Conservation (phyloP, 1,140 invertebrate species). For the Drosophila nebulosa region DNA sequence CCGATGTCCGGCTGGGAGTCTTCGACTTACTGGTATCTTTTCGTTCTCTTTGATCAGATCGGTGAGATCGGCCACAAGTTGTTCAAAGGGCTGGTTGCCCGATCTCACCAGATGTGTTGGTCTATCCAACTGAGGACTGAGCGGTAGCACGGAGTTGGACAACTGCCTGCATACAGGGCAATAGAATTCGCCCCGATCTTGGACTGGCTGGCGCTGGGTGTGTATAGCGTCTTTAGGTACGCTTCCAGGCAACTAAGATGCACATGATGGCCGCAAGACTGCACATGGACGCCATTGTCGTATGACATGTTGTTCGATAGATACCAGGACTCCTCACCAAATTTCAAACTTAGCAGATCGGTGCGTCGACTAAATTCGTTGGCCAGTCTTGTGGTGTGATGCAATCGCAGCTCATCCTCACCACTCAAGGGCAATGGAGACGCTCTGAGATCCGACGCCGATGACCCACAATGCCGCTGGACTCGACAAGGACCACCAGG, state of each 20-base stretch:
- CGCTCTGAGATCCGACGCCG: constrained; percentile 74
- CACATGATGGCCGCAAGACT: constrained; percentile 97
- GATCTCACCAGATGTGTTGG: constrained; percentile 85
- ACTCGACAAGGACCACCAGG: constrained; percentile 90
- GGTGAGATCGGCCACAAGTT: constrained; percentile 84
- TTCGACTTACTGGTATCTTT: constrained; percentile 83
- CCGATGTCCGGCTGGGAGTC: background rate
- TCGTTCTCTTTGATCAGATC: constrained; percentile 87
- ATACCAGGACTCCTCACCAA: constrained; percentile 87
- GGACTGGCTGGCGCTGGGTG: constrained; percentile 88
- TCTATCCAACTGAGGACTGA: constrained; percentile 90
- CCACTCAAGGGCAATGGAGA: constrained; percentile 60
- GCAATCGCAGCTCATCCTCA: constrained; percentile 62
- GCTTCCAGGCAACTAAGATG: constrained; percentile 95
- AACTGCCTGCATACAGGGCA: constrained; percentile 97
- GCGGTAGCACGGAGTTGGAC: constrained; percentile 94
- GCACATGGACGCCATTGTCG: constrained; percentile 96
- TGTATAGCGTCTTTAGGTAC: constrained; percentile 91
- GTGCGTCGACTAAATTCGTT: constrained; percentile 71
- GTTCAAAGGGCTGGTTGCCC: constrained; percentile 82
- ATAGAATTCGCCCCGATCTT: constrained; percentile 94
- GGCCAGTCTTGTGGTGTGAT: constrained; percentile 57
- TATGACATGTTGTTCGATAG: constrained; percentile 93
- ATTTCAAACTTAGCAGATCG: constrained; percentile 66
- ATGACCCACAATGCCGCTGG: constrained; percentile 76